A percentile compares a stretch with the other conserved stretches of the same genome.
phyloP scores from a whole-genome alignment of 2,888 invertebrate species.

The Leptinotarsa haldemani region DNA sequence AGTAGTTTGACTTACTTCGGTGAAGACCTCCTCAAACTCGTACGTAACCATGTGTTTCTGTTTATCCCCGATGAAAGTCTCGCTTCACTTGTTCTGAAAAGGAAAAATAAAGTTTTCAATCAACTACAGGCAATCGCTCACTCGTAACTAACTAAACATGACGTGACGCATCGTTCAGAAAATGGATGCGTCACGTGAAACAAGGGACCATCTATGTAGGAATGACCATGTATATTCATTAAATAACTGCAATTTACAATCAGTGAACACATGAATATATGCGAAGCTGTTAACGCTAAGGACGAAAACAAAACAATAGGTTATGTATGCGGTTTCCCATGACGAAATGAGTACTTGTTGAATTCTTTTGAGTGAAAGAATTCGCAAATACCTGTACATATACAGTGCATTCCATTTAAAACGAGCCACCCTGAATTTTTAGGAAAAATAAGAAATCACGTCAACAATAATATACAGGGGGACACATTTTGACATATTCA shows the following conservation, averaged over 20 bases:
- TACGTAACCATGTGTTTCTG: slow-evolving; percentile 87
- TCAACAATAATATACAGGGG: too few species aligned
- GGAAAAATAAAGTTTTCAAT: slow-evolving; percentile 34
- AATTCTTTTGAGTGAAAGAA: not conserved
- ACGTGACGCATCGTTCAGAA: not conserved
- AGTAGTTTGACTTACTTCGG: slow-evolving; percentile 72
- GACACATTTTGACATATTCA: too few species aligned
- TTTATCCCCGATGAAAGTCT: slow-evolving; percentile 73
- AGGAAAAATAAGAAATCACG: too few species aligned
- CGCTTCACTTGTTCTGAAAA: slow-evolving; percentile 67
- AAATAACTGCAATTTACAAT: not conserved
- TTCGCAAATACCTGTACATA: not conserved
- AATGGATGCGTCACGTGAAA: not conserved
- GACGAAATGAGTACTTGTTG: not conserved
- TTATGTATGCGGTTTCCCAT: slow-evolving; percentile 9
- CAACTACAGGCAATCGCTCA: slow-evolving; percentile 35
- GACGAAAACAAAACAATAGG: not conserved
- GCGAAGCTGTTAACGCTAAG: slow-evolving; percentile 1
- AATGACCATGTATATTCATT: not conserved
- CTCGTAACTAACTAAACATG: slow-evolving; percentile 12
- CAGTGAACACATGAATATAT: slow-evolving; percentile 11
- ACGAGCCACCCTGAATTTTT: too few species aligned
- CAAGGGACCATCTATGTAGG: not conserved
- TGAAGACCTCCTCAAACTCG: slow-evolving; percentile 83
- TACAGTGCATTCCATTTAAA: too few species aligned